Evolutionary conservation across 2,797 vertebrate species (phyloP), one percentile per base, ranked within the genome.

Genomic region (Varecia variegata): DNA sequence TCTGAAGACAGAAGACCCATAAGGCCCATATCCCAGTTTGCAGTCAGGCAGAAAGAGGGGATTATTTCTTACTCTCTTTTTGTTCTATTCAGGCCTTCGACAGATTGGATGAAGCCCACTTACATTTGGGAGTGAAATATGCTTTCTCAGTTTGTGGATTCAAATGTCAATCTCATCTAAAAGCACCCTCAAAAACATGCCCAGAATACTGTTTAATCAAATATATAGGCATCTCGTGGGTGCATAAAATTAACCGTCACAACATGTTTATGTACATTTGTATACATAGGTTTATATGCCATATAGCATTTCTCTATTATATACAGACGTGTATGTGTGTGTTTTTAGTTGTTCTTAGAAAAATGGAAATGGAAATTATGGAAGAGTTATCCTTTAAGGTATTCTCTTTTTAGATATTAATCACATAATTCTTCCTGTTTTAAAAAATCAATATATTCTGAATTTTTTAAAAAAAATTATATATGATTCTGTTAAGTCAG

Each of bases 331-430:
- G 23, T 62, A 21, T 25, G 2, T 4, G 30, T 6, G 15, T 0
- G 70, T 30, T 80, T n/a, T 86, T 56, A 35, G 38, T 45, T 73
- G 14, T 77, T 60, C 60, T 85, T 95, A 90, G 38, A 60, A n/a
- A 88, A 85, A 68, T 47, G 20, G 20, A 90, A 88, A 54, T 68
- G 2, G 7, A 96, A 43, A 84, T 54, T 18, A 77, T 20, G 56
- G 8, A 15, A 65, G 40, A 94, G 43, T 77, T 85, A 87, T 60
- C 20, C 71, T 76, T 58, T 2, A 67, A 83, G 62, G 3, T 71
- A 70, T 43, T 80, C 4, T 73, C 10, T 47, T 77, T 52, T 67
- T 45, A 76, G 7, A 85, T 92, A 82, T 60, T 84, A 81, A 73
- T 47, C 11, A 62, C 65, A 52, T 0, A 73, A 56, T 87, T 38